These are phyloP conservation scores for Erebia ligea DNA, from an alignment of 2,888 invertebrate genomes.

Conservation along the genomic window DNA sequence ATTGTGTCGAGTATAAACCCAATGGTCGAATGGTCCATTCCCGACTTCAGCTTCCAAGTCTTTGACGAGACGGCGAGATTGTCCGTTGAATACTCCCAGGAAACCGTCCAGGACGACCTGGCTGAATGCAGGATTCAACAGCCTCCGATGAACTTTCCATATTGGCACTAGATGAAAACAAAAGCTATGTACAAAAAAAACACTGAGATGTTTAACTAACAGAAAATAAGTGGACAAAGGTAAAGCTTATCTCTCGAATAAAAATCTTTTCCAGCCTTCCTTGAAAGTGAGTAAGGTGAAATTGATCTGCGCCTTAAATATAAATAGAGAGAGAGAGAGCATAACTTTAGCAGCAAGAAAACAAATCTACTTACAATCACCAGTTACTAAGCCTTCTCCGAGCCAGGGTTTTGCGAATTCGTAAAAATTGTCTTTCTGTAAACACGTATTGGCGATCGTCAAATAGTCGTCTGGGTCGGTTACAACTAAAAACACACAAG, in stretches of 20 bases:
- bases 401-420: slow-evolving; percentile 72
- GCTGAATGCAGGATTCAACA: slow-evolving; percentile 51
- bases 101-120: slow-evolving; percentile 47
- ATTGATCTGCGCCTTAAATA: too few relatives aligned
- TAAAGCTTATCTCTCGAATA: too few relatives aligned
- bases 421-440: slow-evolving; percentile 67
- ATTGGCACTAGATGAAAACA: slow-evolving; percentile 45
- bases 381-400: slow-evolving; percentile 70
- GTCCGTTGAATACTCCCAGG: slow-evolving; percentile 47
- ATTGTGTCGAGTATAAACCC: slow-evolving; percentile 62
- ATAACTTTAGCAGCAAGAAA: too few relatives aligned
- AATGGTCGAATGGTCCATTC: slow-evolving; percentile 59
- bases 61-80: slow-evolving; percentile 43
- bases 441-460: slow-evolving; percentile 62
- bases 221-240: too few relatives aligned
- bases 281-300: too few relatives aligned
- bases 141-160: slow-evolving; percentile 51
- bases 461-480: slow-evolving; percentile 69
- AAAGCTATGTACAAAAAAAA: too few relatives aligned
- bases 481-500: slow-evolving; percentile 50
- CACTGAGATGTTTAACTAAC: too few relatives aligned
- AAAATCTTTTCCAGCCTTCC: too few relatives aligned
- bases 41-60: slow-evolving; percentile 42
- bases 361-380: slow-evolving; percentile 52
- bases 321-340: too few relatives aligned